Conservation (phyloP, 64 coral and sea anemone genomes). For the Platygyra sinensis region DNA sequence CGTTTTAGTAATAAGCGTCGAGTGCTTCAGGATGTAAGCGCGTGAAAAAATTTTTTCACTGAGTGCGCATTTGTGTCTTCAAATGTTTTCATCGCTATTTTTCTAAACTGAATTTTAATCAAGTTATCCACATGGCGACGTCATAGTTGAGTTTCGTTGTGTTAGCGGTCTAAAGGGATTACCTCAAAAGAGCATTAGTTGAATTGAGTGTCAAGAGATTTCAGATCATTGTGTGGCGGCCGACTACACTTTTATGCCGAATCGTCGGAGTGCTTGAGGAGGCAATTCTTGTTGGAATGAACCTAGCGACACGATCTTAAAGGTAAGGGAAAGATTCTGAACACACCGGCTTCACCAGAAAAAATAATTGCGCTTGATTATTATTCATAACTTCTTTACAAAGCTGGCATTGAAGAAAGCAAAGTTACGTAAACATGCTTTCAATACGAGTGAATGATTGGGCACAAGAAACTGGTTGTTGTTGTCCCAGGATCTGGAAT, state of each 20-base stretch:
- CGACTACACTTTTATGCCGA: neutral
- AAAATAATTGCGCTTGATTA: neutral
- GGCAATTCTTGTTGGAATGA: neutral
- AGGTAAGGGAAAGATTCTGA: neutral
- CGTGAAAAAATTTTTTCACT: neutral
- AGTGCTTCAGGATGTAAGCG: neutral
- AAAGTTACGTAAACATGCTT: neutral
- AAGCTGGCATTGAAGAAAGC: neutral
- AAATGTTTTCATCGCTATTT: neutral
- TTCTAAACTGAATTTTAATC: neutral
- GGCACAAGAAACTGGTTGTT: too few species aligned
- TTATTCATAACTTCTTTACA: neutral
- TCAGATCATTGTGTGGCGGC: neutral
- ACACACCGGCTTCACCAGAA: neutral
- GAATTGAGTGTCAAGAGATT: constrained; percentile 20
- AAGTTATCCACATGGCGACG: neutral
- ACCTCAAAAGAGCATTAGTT: constrained; percentile 28
- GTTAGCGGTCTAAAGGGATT: constrained; percentile 2
- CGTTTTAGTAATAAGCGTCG: neutral
- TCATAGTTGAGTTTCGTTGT: constrained; percentile 1
- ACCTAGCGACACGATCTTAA: neutral
- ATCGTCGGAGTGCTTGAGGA: neutral
- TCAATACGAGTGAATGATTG: neutral
- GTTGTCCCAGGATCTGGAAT: neutral
- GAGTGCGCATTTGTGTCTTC: neutral